Percentiles rank a stretch among this genome's conserved stretches.
Conservation (phyloP, 2,888 invertebrate species). For the Ommatoiulus sabulosus region DNA sequence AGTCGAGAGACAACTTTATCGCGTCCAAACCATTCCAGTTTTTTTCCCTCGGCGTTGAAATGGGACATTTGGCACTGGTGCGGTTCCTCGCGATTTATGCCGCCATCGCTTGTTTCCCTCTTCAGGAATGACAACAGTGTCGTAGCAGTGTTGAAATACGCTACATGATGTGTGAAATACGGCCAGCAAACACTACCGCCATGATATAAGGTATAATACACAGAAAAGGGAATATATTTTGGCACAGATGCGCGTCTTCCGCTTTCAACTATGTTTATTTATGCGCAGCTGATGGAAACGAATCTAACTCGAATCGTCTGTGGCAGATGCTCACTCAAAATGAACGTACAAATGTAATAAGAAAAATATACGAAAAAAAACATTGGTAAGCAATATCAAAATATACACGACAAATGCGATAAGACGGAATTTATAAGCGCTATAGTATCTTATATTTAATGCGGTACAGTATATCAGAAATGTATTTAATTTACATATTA, state of each 20-base stretch:
- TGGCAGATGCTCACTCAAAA: neutral
- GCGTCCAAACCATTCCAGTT: neutral
- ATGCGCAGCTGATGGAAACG: neutral
- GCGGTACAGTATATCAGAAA: too few species aligned
- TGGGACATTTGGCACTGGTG: conserved; percentile 36
- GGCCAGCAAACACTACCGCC: neutral
- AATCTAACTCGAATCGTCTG: neutral
- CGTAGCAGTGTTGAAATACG: neutral
- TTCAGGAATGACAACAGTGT: neutral
- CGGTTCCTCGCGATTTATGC: conserved; percentile 32
- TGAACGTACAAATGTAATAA: too few species aligned
- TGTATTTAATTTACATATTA: too few species aligned
- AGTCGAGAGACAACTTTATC: conserved; percentile 24
- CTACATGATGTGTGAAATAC: conserved; percentile 41
- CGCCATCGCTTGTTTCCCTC: conserved; percentile 5
- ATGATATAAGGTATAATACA: neutral
- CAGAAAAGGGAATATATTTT: neutral
- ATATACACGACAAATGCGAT: too few species aligned
- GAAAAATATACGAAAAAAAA: too few species aligned
- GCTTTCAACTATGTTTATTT: neutral
- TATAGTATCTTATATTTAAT: too few species aligned
- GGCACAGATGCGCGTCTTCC: neutral
- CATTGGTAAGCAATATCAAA: too few species aligned
- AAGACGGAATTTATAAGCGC: too few species aligned
- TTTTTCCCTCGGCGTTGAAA: neutral